A percentile compares a stretch with the other conserved stretches of the same genome.
Evolutionary conservation across 2,888 invertebrate species (phyloP).

Genomic region (Aphodius sticticus): DNA sequence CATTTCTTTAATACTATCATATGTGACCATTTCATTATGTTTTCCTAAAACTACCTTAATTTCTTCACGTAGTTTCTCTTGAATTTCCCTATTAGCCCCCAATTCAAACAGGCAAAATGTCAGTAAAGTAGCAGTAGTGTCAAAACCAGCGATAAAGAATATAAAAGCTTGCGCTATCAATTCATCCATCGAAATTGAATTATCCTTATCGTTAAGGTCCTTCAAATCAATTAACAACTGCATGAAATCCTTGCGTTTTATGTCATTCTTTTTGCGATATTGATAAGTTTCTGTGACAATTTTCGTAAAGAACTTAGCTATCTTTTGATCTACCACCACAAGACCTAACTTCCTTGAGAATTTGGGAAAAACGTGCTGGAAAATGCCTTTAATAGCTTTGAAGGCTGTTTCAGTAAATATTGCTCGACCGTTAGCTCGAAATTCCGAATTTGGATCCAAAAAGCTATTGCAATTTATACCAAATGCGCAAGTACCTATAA

Average conservation of each 20-base stretch:
- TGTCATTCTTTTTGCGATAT: constrained; percentile 42
- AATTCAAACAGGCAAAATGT: constrained; percentile 66
- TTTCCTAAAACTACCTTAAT: constrained; percentile 49
- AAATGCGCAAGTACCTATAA: constrained; percentile 56
- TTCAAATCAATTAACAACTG: constrained; percentile 53
- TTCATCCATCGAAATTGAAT: constrained; percentile 46
- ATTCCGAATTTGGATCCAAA: constrained; percentile 48
- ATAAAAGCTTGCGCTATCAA: constrained; percentile 64
- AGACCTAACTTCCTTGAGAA: constrained; percentile 38
- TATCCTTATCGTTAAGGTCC: constrained; percentile 32
- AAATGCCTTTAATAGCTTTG: constrained; percentile 36
- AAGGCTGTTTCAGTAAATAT: constrained; percentile 45
- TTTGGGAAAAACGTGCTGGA: constrained; percentile 35
- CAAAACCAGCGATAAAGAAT: constrained; percentile 69
- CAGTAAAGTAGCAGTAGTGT: constrained; percentile 67
- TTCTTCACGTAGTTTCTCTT: constrained; percentile 59
- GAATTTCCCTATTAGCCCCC: constrained; percentile 58
- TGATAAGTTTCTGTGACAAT: constrained; percentile 46
- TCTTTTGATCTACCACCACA: constrained; percentile 40
- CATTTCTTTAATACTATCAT: constrained; percentile 60
- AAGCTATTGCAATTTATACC: constrained; percentile 54
- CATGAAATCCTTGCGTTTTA: constrained; percentile 54
- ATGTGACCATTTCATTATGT: constrained; percentile 53
- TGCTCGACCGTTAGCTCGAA: constrained; percentile 49
- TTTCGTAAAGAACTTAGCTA: constrained; percentile 46